Evolutionary conservation across 2,888 invertebrate species (phyloP).

Genomic region (Tuta absoluta): DNA sequence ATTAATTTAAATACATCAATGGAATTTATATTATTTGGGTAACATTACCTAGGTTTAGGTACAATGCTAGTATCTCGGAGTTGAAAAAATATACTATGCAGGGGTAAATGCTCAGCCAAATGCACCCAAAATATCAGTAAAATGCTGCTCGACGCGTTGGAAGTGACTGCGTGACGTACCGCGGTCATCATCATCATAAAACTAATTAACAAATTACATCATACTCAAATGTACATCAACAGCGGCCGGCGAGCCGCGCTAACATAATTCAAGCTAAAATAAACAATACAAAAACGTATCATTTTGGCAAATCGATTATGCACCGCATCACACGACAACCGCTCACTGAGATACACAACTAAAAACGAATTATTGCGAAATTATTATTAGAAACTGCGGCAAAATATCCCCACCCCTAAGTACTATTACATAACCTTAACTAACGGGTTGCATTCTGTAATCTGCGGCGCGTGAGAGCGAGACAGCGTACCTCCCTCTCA

Average conservation of each 20-base stretch:
- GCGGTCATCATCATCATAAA: constrained; percentile 53
- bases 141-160: constrained; percentile 41
- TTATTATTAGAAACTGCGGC: constrained; percentile 53
- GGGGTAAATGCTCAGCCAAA: constrained; percentile 62
- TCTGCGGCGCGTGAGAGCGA: constrained; percentile 7
- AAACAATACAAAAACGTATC: constrained; percentile 46
- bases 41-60: constrained; percentile 21
- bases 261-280: constrained; percentile 35
- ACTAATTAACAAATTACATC: constrained; percentile 66
- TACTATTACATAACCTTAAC: constrained; percentile 64
- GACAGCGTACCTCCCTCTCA: not conserved
- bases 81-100: constrained; percentile 9
- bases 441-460: constrained; percentile 36
- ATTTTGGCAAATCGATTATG: constrained; percentile 57
- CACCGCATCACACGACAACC: constrained; percentile 42
- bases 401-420: constrained; percentile 65
- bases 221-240: constrained; percentile 39
- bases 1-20: constrained; percentile 60
- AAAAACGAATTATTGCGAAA: constrained; percentile 57
- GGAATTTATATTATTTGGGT: constrained; percentile 51
- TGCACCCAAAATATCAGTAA: constrained; percentile 49
- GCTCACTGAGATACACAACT: constrained; percentile 40
- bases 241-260: constrained; percentile 36
- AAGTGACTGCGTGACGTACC: constrained; percentile 35
- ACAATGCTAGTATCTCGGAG: constrained; percentile 4